A percentile compares a stretch with the other conserved stretches of the same genome.
Evolutionary conservation across 35 echinoderm and acorn worm genomes (phyloP).

Genomic region (Hemicentrotus pulcherrimus): DNA sequence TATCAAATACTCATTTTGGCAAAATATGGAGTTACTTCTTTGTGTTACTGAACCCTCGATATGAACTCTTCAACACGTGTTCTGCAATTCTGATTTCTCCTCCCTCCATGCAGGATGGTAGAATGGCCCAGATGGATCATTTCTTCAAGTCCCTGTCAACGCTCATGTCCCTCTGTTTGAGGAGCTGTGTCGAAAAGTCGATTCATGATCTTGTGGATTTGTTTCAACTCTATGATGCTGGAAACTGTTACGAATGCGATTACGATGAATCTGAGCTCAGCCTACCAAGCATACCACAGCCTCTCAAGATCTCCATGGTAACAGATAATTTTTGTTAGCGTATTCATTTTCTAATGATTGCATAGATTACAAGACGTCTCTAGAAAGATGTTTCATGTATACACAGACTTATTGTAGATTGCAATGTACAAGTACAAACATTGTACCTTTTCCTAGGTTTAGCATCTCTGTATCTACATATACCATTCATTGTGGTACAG

Average conservation of each 20-base stretch:
- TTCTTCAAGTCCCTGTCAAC: slow-evolving; percentile 91
- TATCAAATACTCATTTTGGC: no score
- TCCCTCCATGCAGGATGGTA: slow-evolving; percentile 55
- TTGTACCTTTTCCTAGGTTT: neutral
- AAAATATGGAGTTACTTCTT: no score
- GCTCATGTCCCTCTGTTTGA: slow-evolving; percentile 87
- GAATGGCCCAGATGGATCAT: slow-evolving; percentile 94
- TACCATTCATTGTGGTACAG: no score
- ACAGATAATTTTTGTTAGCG: neutral
- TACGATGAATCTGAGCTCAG: slow-evolving; percentile 68
- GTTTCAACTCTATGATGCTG: slow-evolving; percentile 75
- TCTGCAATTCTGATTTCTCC: neutral
- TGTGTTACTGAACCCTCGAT: no score
- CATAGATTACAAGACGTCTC: neutral
- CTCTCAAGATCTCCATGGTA: slow-evolving; percentile 91
- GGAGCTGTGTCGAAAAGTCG: slow-evolving; percentile 74
- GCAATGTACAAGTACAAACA: neutral
- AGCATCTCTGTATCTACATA: slow-evolving; percentile 69
- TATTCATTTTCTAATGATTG: neutral
- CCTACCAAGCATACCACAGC: slow-evolving; percentile 74
- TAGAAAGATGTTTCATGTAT: neutral
- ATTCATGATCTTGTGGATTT: slow-evolving; percentile 84
- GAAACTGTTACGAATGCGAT: slow-evolving; percentile 82
- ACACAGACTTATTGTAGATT: neutral
- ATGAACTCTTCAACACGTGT: neutral